phyloP scores from a whole-genome alignment of 1,140 invertebrate genomes.

The Paramacrobiotus metropolitanus region DNA sequence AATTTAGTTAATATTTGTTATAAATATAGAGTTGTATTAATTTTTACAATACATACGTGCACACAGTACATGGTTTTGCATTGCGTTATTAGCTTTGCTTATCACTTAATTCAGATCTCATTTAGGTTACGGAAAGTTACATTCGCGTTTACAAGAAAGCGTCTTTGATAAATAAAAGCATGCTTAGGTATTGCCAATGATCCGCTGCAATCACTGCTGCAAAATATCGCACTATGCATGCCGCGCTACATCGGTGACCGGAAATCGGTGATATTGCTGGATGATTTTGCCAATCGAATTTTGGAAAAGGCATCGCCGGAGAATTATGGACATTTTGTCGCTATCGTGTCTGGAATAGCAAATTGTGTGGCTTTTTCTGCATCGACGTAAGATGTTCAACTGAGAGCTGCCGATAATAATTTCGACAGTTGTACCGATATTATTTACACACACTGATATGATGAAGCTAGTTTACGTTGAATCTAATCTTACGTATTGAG shows the following conservation, averaged over 20 bases:
- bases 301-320: neutral
- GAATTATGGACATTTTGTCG: neutral
- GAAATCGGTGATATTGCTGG: neutral
- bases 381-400: neutral
- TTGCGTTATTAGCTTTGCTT: neutral
- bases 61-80: neutral
- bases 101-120: neutral
- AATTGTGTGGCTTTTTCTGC: neutral
- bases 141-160: neutral
- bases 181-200: neutral
- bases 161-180: neutral
- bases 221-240: neutral
- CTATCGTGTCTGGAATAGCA: neutral
- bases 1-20: too few relatives aligned
- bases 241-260: neutral
- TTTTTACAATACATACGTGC: neutral
- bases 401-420: neutral
- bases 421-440: neutral
- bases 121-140: neutral
- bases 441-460: neutral
- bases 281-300: neutral
- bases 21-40: neutral
- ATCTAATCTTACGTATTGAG: neutral
- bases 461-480: neutral
- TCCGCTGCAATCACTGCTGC: neutral